Conservation (phyloP, 2,888 invertebrate species). For the Chaetogeoica ovagalla region DNA sequence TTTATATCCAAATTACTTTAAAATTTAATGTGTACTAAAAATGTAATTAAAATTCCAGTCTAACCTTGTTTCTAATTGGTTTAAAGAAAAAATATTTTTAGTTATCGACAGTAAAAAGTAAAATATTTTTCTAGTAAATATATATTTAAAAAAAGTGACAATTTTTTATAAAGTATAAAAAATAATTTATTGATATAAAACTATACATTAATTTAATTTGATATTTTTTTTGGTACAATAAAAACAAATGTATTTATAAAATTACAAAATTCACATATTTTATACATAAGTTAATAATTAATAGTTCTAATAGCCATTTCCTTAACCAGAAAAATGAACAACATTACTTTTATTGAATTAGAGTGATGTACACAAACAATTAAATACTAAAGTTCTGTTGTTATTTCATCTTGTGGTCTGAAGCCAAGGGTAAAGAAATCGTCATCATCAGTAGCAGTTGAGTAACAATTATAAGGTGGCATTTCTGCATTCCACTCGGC, state of each 20-base stretch:
- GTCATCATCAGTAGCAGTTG: slow-evolving; percentile 65
- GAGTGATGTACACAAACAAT: slow-evolving; percentile 10
- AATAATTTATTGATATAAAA: slow-evolving; percentile 40
- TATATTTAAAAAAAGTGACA: not conserved
- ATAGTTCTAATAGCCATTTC: slow-evolving; percentile 16
- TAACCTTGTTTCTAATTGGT: too few relatives aligned
- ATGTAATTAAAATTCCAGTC: too few relatives aligned
- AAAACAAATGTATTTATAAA: slow-evolving; percentile 39
- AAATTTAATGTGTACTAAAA: too few relatives aligned
- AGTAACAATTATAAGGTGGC: slow-evolving; percentile 58
- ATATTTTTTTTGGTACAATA: slow-evolving; percentile 45
- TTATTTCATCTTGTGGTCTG: slow-evolving; percentile 85
- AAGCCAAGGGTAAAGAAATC: slow-evolving; percentile 82
- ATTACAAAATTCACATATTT: slow-evolving; percentile 11
- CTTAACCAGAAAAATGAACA: slow-evolving; percentile 16
- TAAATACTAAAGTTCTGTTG: slow-evolving; percentile 72
- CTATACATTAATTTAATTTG: slow-evolving; percentile 27
- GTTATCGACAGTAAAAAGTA: too few relatives aligned
- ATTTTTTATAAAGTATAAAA: slow-evolving; percentile 38
- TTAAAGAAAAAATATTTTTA: too few relatives aligned
- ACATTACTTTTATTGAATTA: slow-evolving; percentile 22
- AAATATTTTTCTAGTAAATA: not conserved
- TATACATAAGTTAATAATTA: slow-evolving; percentile 39
- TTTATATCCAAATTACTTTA: too few relatives aligned
- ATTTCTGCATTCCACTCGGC: slow-evolving; percentile 59